Percentiles rank a stretch among this genome's conserved stretches.
Conservation (phyloP, 2,797 vertebrate genomes). For the Hippocampus kuda region DNA sequence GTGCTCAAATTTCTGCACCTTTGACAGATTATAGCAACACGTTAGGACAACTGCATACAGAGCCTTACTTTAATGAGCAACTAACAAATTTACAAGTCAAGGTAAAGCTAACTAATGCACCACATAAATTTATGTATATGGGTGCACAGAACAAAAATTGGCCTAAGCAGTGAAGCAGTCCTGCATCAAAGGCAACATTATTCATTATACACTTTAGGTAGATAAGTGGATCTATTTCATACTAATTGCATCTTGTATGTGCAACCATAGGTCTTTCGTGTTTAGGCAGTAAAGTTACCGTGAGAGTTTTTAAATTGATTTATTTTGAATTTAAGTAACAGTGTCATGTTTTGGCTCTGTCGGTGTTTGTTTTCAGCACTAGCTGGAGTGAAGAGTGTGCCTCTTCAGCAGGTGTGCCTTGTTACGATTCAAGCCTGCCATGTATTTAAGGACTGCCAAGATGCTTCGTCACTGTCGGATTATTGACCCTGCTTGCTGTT, state of each 20-base stretch:
- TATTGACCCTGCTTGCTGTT: too few species aligned
- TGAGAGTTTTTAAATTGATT: background rate
- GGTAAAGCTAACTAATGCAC: background rate
- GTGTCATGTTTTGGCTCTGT: too few species aligned
- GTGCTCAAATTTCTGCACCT: conserved; percentile 39
- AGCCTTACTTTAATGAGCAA: background rate
- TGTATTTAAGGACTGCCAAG: too few species aligned
- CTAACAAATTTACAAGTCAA: background rate
- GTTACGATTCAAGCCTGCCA: too few species aligned
- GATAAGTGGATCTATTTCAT: background rate
- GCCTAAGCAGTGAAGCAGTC: conserved; percentile 4
- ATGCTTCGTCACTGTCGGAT: too few species aligned
- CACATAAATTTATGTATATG: background rate
- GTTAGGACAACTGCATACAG: background rate
- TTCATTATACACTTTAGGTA: background rate
- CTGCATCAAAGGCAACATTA: background rate
- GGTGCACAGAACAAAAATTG: background rate
- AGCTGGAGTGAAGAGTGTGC: too few species aligned
- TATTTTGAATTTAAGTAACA: too few species aligned
- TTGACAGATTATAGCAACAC: conserved; percentile 35
- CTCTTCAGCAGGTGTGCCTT: too few species aligned
- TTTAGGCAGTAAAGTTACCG: too few species aligned
- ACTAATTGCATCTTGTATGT: background rate
- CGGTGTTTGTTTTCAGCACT: too few species aligned
- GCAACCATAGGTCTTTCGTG: background rate